A percentile compares a stretch with the other conserved stretches of the same genome.
Conservation (phyloP, 2,888 invertebrate genomes). For the Palloptera scutellata region DNA sequence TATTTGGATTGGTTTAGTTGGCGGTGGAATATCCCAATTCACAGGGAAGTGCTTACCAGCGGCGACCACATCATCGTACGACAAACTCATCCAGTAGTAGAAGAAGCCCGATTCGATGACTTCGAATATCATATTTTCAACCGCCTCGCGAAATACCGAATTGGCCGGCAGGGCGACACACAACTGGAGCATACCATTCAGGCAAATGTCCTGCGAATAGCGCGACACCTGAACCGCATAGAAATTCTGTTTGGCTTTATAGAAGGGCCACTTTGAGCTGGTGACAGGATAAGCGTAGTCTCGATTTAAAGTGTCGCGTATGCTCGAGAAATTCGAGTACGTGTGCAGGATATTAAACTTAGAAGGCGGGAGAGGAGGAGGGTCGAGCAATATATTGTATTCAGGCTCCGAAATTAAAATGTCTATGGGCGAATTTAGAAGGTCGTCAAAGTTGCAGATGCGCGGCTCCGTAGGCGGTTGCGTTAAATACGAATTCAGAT, state of each 20-base stretch:
- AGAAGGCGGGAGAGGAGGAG: too few relatives aligned
- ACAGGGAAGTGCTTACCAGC: constrained; percentile 13
- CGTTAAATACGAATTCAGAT: constrained; percentile 24
- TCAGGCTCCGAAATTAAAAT: constrained; percentile 10
- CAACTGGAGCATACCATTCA: constrained; percentile 24
- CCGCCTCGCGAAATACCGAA: constrained; percentile 19
- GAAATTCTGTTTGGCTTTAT: constrained; percentile 12
- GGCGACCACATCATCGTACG: constrained; percentile 26
- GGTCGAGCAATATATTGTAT: too few relatives aligned
- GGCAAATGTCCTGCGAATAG: constrained; percentile 27
- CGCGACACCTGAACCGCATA: constrained; percentile 19
- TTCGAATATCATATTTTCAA: constrained; percentile 26
- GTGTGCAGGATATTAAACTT: neutral
- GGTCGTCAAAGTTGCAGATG: constrained; percentile 26
- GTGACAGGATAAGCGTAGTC: constrained; percentile 23
- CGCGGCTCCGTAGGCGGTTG: constrained; percentile 17
- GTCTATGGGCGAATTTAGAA: constrained; percentile 21
- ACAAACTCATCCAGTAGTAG: constrained; percentile 29
- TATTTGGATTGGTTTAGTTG: neutral
- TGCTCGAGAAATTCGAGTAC: neutral
- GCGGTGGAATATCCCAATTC: neutral
- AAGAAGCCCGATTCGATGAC: constrained; percentile 29
- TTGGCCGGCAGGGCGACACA: constrained; percentile 27
- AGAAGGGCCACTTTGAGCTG: constrained; percentile 24
- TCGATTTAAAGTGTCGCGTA: constrained; percentile 26